These are phyloP conservation scores for Hydrophis major DNA, from an alignment of 2,797 vertebrate genomes.

Conservation along the genomic window DNA sequence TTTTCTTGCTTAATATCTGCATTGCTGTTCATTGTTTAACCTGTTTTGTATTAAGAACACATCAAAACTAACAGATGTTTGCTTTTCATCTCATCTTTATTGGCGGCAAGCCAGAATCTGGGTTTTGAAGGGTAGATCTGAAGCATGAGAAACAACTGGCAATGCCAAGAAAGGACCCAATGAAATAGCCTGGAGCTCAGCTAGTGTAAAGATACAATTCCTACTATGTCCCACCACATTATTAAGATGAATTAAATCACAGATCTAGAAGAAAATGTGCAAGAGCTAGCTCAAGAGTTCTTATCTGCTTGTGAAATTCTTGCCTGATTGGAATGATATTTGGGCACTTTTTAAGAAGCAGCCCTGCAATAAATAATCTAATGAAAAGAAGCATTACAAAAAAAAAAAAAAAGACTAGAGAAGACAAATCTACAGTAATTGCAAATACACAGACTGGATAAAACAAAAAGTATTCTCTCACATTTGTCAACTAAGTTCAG, in stretches of 20 bases:
- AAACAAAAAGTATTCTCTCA: slow-evolving; percentile 46
- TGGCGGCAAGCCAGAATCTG: background rate
- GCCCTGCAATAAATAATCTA: background rate
- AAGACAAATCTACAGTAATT: slow-evolving; percentile 46
- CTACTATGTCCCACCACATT: background rate
- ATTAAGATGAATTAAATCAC: background rate
- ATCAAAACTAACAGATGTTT: background rate
- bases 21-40: background rate
- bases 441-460: background rate
- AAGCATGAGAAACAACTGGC: background rate
- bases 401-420: slow-evolving; percentile 13
- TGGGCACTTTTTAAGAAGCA: slow-evolving; percentile 18
- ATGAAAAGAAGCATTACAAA: background rate
- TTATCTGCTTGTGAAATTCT: slow-evolving; percentile 46
- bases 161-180: background rate
- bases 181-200: slow-evolving; percentile 8
- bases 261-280: background rate
- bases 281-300: slow-evolving; percentile 36
- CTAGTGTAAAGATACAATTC: background rate
- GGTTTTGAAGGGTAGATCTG: slow-evolving; percentile 4
- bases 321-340: slow-evolving; percentile 36
- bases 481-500: slow-evolving; percentile 2
- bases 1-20: background rate
- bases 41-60: background rate
- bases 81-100: slow-evolving; percentile 35